Conservation (phyloP, 2,888 invertebrate genomes). For the Leptodirus hochenwartii region DNA sequence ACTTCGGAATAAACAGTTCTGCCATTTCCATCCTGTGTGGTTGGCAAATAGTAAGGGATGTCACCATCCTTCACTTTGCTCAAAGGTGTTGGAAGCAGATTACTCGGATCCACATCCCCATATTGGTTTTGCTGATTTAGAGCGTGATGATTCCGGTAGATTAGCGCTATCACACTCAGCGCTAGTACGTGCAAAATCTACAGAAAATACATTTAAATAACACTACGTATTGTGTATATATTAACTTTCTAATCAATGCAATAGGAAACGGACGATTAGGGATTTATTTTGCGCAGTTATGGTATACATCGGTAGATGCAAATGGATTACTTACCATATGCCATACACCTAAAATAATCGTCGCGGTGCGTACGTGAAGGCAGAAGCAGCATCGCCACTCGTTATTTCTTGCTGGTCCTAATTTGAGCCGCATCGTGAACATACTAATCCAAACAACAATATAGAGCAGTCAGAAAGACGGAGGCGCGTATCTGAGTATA, state of each 20-base stretch:
- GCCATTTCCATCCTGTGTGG: conserved; percentile 40
- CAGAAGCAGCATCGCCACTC: conserved; percentile 71
- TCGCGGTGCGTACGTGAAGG: conserved; percentile 67
- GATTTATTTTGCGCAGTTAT: too few relatives aligned
- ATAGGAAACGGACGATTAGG: too few relatives aligned
- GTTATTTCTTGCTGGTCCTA: conserved; percentile 45
- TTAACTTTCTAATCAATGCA: conserved; percentile 1
- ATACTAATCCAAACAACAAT: too few relatives aligned
- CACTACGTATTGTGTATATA: conserved; percentile 6
- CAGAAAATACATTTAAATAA: conserved; percentile 14
- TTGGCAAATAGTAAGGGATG: conserved; percentile 32
- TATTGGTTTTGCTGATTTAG: conserved; percentile 2
- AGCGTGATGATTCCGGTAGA: conserved; percentile 52
- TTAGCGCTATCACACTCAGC: conserved; percentile 51
- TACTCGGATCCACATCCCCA: conserved; percentile 25
- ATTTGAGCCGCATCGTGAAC: conserved; percentile 42
- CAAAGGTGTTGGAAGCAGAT: conserved; percentile 47
- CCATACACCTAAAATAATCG: conserved; percentile 66
- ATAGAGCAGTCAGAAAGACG: too few relatives aligned
- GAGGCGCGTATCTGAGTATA: too few relatives aligned
- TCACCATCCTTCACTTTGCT: conserved; percentile 46
- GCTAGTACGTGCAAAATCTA: conserved; percentile 62
- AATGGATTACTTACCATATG: conserved; percentile 45
- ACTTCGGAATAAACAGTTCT: too few relatives aligned
- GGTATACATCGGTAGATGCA: too few relatives aligned